Evolutionary conservation across 35 echinoderm and acorn worm genomes (phyloP), one percentile per base, ranked within the genome.

Genomic region (Amphiura filiformis): DNA sequence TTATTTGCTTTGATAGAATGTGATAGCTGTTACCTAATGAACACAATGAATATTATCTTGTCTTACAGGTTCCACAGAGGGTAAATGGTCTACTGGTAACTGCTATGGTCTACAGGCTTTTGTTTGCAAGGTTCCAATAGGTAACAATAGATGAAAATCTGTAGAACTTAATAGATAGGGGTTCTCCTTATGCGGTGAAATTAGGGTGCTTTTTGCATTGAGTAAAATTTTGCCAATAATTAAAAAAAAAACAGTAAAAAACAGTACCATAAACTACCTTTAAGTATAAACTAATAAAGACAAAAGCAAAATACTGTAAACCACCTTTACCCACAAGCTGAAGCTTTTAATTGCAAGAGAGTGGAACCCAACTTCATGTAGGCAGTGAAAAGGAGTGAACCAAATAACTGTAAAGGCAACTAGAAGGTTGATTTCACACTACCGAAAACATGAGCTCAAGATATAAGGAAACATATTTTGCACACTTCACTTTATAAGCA

Each of bases 61-160:
- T n/a, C n/a, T n/a, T n/a, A n/a, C 11, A 90, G 88, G 80, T 84
- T 64, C 57, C 37, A 75, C 64, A 30, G 80, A 64, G 39, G 94
- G 86, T 22, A 78, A 80, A 57, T 96, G 94, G 94, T 37, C 79
- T 36, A 92, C 90, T 4, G 57, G 85, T 23, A 96, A 92, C 78
- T 96, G 94, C 76, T 96, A 86, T 36, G 76, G 75, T 28, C 70
- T 92, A 9, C 79, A 89, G 18, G 81, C 94, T 1, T 92, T 42
- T 83, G 90, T 96, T 11, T 96, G 94, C 65, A 96, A 96, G 84
- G 80, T 76, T 18, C 90, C 84, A 89, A 86, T 83, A 31, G 90
- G 94, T 96, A 88, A 80, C 89, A 64, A 76, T 22, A 82, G 28
- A 37, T 5, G 56, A 80, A 81, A 75, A n/a, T n/a, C n/a, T n/a